Evolutionary conservation across 2,888 invertebrate genomes (phyloP), one percentile per base, ranked within the genome.

Genomic region (Morpho deidamia): DNA sequence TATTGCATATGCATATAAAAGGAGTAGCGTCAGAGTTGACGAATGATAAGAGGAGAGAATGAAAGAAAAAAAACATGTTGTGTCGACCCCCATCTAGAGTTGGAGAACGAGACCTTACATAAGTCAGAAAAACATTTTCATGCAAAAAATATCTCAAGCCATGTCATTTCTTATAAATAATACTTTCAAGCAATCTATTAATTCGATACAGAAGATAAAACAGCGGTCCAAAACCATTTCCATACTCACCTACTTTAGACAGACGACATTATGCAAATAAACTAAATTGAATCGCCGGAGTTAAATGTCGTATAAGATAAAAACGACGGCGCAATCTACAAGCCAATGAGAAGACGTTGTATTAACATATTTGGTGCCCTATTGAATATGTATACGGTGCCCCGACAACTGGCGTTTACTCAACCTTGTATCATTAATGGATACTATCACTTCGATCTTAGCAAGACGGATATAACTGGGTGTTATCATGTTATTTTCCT

Each of bases 301-400:
- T 88, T 89, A 89, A 89, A 89, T 89, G 89, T 89, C 82, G 85
- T 83, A 86, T 88, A 83, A 89, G 89, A 89, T 89, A 89, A 89
- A 89, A 89, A 89, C 89, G 88, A 88, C 82, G 75, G 76, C 70
- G 85, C 84, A 81, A 88, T 89, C 88, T 88, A 87, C 87, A 85
- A 87, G 73, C 87, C 87, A 86, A 88, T 87, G 88, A 85, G 86
- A 76, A 86, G 82, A 80, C 78, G 70, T 68, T 70, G 74, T 78
- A 88, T 89, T 89, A 83, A 85, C 88, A 89, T 88, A 88, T 86
- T 87, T 83, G 85, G 80, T 78, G 76, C 78, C 77, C 81, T 83
- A 86, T 87, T 89, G 89, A 88, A 89, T 89, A 89, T 89, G 84
- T 89, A 89, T 88, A 83, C 76, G 74, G 74, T 74, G 74, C 66